Evolutionary conservation across 2,113 vertebrate genomes (phyloP), one percentile per base, ranked within the genome.

Genomic region (Hemicordylus capensis): DNA sequence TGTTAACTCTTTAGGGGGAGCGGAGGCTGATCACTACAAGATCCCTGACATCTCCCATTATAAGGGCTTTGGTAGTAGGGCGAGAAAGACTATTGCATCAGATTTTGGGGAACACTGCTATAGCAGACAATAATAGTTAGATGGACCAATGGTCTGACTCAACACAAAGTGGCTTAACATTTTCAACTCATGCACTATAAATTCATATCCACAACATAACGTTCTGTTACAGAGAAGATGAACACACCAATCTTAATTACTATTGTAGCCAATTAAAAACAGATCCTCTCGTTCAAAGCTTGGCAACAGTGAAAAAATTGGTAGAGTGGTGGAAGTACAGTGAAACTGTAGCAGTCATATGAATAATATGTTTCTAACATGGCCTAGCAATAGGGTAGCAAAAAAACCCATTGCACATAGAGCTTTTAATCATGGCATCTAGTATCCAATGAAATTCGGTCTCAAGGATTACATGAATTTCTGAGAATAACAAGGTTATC

Each of bases 281-380:
- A 93, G 90, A 93, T 1, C 54, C 31, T 92, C 80, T 75, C n/a
- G 17, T 82, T 91, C 39, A 59, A 2, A 85, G 87, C 81, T 89
- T 76, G 76, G 89, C 17, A 84, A 87, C 87, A 90, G 79, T n/a
- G 88, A 91, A 91, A 92, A 77, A 80, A 76, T 61, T 74, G 80
- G 90, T 91, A 91, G 89, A 88, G 83, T 63, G 69, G 85, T 73
- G 89, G 87, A 89, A 89, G 44, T 34, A 85, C 80, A 76, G 86
- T 79, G 20, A 89, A 86, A 91, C 81, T 85, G 84, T 76, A 85
- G 1, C 44, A 34, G 39, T 89, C 92, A 93, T 91, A 92, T 94
- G 91, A 91, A 93, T 94, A 91, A 81, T 81, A 92, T 93, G 90
- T 88, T 87, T 88, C 63, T 75, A 93, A 86, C 39, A 69, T 64